Percentiles rank a stretch among this genome's conserved stretches.
phyloP scores from a whole-genome alignment of 2,888 invertebrate species.

The Clunio marinus region DNA sequence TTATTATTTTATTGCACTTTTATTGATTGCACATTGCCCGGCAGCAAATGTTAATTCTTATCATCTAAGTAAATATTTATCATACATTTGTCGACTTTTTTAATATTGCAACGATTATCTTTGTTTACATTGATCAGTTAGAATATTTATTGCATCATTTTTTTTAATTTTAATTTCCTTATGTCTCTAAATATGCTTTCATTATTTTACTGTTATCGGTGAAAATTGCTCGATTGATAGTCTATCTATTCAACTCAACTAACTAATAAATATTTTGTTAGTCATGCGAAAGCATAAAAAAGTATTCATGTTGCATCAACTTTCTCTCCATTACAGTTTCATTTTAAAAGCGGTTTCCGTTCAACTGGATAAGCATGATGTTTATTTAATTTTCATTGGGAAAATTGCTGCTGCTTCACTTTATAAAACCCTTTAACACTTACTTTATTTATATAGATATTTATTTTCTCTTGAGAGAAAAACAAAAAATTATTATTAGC shows the following conservation, averaged over 20 bases:
- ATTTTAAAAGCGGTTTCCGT: neutral
- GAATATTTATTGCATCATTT: slow-evolving; percentile 34
- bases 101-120: slow-evolving; percentile 23
- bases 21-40: slow-evolving; percentile 37
- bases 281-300: slow-evolving; percentile 10
- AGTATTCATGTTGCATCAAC: slow-evolving; percentile 6
- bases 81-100: neutral
- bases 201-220: too few relatives aligned
- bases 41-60: slow-evolving; percentile 15
- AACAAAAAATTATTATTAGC: too few relatives aligned
- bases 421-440: too few relatives aligned
- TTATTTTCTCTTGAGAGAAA: too few relatives aligned
- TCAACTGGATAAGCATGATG: slow-evolving; percentile 6
- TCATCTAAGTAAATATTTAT: neutral
- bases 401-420: neutral
- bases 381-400: neutral
- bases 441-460: too few relatives aligned
- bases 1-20: slow-evolving; percentile 28
- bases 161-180: too few relatives aligned
- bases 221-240: too few relatives aligned
- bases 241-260: neutral
- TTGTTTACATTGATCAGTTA: slow-evolving; percentile 6
- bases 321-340: slow-evolving; percentile 17
- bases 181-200: too few relatives aligned
- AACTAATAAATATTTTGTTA: neutral